phyloP scores from a whole-genome alignment of 2,888 invertebrate genomes.

The Trissolcus japonicus region DNA sequence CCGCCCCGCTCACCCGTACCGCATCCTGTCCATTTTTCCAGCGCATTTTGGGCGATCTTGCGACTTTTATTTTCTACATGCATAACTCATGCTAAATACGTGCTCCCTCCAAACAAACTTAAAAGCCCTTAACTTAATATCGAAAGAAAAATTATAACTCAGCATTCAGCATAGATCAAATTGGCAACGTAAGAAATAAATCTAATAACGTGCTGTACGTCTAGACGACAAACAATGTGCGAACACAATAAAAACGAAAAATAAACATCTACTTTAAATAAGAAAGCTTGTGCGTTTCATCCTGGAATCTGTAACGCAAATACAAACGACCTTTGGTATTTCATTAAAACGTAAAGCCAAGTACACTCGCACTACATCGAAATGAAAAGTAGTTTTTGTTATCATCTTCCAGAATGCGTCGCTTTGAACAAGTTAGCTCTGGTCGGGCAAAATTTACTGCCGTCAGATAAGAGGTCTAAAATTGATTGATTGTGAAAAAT shows the following conservation, averaged over 20 bases:
- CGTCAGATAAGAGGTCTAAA: no score
- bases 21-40: slow-evolving; percentile 74
- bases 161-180: not conserved
- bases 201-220: no score
- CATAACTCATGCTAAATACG: slow-evolving; percentile 74
- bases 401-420: not conserved
- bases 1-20: slow-evolving; percentile 71
- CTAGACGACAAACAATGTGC: not conserved
- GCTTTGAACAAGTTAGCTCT: slow-evolving; percentile 2
- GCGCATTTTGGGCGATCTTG: slow-evolving; percentile 67
- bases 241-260: not conserved
- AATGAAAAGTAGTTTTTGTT: not conserved
- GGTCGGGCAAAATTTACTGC: no score
- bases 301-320: not conserved
- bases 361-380: not conserved
- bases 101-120: slow-evolving; percentile 60
- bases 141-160: not conserved
- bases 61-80: slow-evolving; percentile 74
- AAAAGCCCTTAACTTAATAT: not conserved
- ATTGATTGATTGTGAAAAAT: not conserved
- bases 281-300: not conserved
- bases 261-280: not conserved
- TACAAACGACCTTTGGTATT: not conserved
- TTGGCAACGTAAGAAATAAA: not conserved
- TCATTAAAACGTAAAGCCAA: not conserved